Evolutionary conservation across 2,888 invertebrate species (phyloP).

Genomic region (Drosophila aldrichi): DNA sequence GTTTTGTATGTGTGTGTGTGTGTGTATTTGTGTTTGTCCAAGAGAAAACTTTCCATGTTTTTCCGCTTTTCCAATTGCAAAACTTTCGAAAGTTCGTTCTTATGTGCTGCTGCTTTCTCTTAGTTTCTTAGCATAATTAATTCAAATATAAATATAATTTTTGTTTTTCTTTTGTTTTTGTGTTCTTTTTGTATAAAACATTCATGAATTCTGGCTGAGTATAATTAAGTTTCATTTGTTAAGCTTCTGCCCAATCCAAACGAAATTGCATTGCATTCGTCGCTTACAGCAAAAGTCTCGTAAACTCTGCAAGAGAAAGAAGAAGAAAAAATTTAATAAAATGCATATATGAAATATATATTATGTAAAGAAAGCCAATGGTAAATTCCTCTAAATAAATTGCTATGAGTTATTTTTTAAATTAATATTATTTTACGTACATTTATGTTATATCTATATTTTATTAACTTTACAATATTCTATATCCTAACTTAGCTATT

Average conservation of each 20-base stretch:
- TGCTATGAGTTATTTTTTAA: too few species aligned
- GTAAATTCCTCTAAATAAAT: too few species aligned
- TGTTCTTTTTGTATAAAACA: slow-evolving; percentile 50
- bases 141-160: slow-evolving; percentile 16
- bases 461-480: too few species aligned
- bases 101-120: slow-evolving; percentile 32
- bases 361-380: background rate
- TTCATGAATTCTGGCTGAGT: slow-evolving; percentile 70
- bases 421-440: too few species aligned
- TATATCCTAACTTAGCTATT: background rate
- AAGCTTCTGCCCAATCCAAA: slow-evolving; percentile 34
- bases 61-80: slow-evolving; percentile 15
- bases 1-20: background rate
- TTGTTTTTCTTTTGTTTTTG: slow-evolving; percentile 26
- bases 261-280: slow-evolving; percentile 22
- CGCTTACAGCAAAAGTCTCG: slow-evolving; percentile 83
- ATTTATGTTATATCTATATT: too few species aligned
- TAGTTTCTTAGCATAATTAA: slow-evolving; percentile 36
- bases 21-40: slow-evolving; percentile 11
- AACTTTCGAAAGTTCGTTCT: slow-evolving; percentile 41
- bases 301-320: slow-evolving; percentile 74
- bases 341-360: background rate
- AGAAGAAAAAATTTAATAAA: background rate
- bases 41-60: slow-evolving; percentile 2
- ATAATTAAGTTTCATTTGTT: slow-evolving; percentile 50